Evolutionary conservation across 2,797 vertebrate species (phyloP), one percentile per base, ranked within the genome.

Genomic region (Echeneis naucrates): DNA sequence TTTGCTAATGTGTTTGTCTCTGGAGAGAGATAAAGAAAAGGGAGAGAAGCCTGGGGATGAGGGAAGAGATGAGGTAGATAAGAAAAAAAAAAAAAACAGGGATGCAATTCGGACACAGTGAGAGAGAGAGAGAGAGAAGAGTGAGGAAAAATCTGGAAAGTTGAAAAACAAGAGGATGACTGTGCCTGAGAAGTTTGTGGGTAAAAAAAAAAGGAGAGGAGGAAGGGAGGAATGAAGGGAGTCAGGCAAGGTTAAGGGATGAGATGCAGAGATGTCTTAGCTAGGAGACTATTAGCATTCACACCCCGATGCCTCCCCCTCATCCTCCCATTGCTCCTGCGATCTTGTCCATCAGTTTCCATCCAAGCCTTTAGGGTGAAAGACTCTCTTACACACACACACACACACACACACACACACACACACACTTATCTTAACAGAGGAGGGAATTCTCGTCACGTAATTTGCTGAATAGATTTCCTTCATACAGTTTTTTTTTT

Each of bases 281-380:
- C 80, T 50, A 50, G 72, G 68, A 87, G 70, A 80, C 72, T 60
- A 90, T 93, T 93, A 90, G 83, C 83, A 90, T 90, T 89, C 89
- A 87, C 72, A 78, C 77, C 72, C 82, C 27, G 60, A 68, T 61
- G 66, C 76, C 68, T 78, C 59, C 72, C 74, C 60, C 80, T 80
- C 74, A 73, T 77, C 75, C 74, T 65, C 76, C 70, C 72, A 77
- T 84, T 65, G 11, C 62, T 75, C 60, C 62, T 48, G 67, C 75
- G 77, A 87, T 90, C 88, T 86, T 86, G 83, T 87, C 83, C 77
- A 89, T 88, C 88, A 88, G 73, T 60, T 86, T 81, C 74, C 57
- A 82, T 86, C 80, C 44, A 58, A 79, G 65, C 77, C 79, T 80
- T 80, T 26, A 62, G 75, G 65, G 71, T 55, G 52, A 76, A 64